Conservation (phyloP, 2,888 invertebrate species). For the Chalcosyrphus nemorum region DNA sequence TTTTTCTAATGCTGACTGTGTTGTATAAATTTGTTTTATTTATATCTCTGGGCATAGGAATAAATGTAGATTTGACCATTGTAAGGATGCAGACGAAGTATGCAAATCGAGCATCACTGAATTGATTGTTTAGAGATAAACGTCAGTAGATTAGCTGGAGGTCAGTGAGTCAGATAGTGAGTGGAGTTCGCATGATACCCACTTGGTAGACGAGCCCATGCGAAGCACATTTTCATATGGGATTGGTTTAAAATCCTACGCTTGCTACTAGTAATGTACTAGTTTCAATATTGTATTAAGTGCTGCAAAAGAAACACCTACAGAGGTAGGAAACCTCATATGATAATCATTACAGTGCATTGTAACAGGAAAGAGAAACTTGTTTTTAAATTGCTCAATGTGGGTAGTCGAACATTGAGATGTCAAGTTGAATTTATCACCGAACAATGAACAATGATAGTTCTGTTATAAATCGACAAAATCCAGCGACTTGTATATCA, state of each 20-base stretch:
- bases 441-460: background rate
- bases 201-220: background rate
- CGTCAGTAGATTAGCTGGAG: background rate
- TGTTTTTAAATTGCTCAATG: background rate
- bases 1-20: background rate
- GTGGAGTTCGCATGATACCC: background rate
- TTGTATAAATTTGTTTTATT: conserved; percentile 30
- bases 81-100: background rate
- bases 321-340: background rate
- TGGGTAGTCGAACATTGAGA: background rate
- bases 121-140: background rate
- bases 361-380: background rate
- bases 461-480: background rate
- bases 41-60: background rate
- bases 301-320: background rate
- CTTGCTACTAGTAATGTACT: too few species aligned
- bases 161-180: background rate
- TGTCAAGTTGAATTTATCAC: background rate
- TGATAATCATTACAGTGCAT: background rate
- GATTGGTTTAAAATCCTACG: background rate
- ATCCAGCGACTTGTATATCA: too few species aligned
- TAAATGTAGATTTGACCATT: background rate
- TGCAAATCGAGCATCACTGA: background rate
- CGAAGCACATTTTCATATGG: background rate
- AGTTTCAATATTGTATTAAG: too few species aligned